Evolutionary conservation across 2,888 invertebrate species (phyloP).

Genomic region (Apotomis betuletana): DNA sequence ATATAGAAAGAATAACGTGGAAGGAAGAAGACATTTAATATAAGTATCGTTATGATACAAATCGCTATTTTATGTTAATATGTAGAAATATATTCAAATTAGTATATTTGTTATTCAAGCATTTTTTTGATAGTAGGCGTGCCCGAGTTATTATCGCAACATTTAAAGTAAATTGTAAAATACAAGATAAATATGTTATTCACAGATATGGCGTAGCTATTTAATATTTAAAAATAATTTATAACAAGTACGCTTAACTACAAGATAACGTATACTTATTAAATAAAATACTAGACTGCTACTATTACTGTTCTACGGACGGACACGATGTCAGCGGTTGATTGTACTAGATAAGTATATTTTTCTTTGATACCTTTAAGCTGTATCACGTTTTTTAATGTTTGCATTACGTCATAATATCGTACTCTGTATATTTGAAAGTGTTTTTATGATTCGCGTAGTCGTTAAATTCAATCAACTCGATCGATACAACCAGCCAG

Average conservation of each 20-base stretch:
- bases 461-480: constrained; percentile 31
- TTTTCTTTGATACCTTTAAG: constrained; percentile 46
- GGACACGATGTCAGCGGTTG: constrained; percentile 10
- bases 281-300: neutral
- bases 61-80: constrained; percentile 16
- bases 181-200: constrained; percentile 72
- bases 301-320: neutral
- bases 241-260: constrained; percentile 51
- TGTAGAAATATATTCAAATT: constrained; percentile 11
- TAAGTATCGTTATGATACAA: neutral
- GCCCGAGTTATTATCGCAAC: constrained; percentile 53
- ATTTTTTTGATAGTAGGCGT: constrained; percentile 40
- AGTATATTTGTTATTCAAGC: constrained; percentile 18
- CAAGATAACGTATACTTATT: neutral
- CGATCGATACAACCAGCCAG: constrained; percentile 24
- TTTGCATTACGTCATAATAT: constrained; percentile 35
- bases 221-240: constrained; percentile 47
- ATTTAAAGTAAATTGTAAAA: constrained; percentile 66
- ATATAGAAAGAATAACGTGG: neutral
- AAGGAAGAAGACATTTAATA: neutral
- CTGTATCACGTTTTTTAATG: constrained; percentile 33
- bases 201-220: constrained; percentile 57
- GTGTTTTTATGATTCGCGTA: constrained; percentile 31
- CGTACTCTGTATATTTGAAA: constrained; percentile 20
- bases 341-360: constrained; percentile 57